Evolutionary conservation across 2,888 invertebrate genomes (phyloP), one percentile per base, ranked within the genome.

Genomic region (Pterobdella sp.): DNA sequence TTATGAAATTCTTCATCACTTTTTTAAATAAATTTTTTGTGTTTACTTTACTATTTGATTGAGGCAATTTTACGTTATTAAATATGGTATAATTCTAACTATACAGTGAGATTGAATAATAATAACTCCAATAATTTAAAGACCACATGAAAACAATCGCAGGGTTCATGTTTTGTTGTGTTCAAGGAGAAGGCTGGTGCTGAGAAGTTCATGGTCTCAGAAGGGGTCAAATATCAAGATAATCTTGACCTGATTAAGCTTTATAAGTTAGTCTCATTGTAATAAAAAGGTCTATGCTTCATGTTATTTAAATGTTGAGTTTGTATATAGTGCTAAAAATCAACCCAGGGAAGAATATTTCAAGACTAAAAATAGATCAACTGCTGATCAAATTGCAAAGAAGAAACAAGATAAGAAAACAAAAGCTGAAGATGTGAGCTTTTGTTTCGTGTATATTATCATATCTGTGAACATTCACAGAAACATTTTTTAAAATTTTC

Each of bases 111-210:
- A n/a, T n/a, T n/a, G n/a, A n/a, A n/a, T 18, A 26, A 18, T 64
- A 64, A n/a, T 64, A 26, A 64, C 10, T 26, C 26, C 14, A 26
- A 64, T 26, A 10, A 4, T 31, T 66, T 31, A 66, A 66, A 1
- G n/a, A 2, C n/a, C 18, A 34, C 1, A 4, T 32, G 22, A 26
- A 31, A 1, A 0, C n/a, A 22, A n/a, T 80, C 80, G 49, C 78
- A 96, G 85, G 97, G 96, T 69, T 96, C 96, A 0, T 89, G 94
- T 68, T 95, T 94, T 83, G 88, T 90, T 14, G 90, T 91, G 3
- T 97, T 95, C 83, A 88, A 89, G 79, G 90, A 88, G 37, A 86
- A 88, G 72, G 94, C 93, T 72, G 88, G 88, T 81, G 92, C 93
- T 1, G 89, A 91, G 78, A 89, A 88, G 75, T 92, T 93, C 81